Evolutionary conservation across 2,888 invertebrate species (phyloP).

Genomic region (Schizotus pectinicornis): DNA sequence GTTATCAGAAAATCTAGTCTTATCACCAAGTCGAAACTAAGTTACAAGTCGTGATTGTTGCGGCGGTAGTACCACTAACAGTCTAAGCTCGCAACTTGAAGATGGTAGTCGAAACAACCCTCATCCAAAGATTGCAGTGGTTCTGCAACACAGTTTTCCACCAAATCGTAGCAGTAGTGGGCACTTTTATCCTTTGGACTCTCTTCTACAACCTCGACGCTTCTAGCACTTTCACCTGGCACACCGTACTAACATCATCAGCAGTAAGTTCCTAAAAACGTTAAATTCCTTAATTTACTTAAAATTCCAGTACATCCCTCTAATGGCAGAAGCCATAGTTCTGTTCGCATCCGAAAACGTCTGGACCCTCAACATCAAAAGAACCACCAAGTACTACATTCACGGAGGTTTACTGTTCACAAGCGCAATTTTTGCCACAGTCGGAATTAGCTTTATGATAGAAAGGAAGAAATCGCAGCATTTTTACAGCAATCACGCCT

Average conservation of each 20-base stretch:
- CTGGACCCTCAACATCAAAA: constrained; percentile 38
- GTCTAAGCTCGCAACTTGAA: too few relatives aligned
- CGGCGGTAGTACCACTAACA: too few relatives aligned
- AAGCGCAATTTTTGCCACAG: constrained; percentile 36
- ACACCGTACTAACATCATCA: constrained; percentile 41
- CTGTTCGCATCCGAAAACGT: constrained; percentile 43
- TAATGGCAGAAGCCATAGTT: constrained; percentile 46
- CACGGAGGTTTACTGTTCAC: constrained; percentile 39
- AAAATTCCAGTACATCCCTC: constrained; percentile 43
- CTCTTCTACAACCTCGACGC: constrained; percentile 37
- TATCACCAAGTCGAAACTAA: too few relatives aligned
- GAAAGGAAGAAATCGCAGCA: constrained; percentile 33
- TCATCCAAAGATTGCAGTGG: constrained; percentile 32
- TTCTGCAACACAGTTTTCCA: constrained; percentile 41
- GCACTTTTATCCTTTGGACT: constrained; percentile 41
- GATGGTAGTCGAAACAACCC: not conserved
- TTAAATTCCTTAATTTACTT: constrained; percentile 8
- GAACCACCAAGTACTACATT: constrained; percentile 39
- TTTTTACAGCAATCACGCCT: constrained; percentile 39
- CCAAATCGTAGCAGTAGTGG: constrained; percentile 40
- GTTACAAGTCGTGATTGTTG: too few relatives aligned
- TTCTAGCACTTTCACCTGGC: constrained; percentile 37
- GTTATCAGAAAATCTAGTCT: too few relatives aligned
- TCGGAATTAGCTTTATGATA: constrained; percentile 37
- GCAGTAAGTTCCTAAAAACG: constrained; percentile 44